Conservation (phyloP, 2,797 vertebrate genomes). For the Hylomyscus alleni region DNA sequence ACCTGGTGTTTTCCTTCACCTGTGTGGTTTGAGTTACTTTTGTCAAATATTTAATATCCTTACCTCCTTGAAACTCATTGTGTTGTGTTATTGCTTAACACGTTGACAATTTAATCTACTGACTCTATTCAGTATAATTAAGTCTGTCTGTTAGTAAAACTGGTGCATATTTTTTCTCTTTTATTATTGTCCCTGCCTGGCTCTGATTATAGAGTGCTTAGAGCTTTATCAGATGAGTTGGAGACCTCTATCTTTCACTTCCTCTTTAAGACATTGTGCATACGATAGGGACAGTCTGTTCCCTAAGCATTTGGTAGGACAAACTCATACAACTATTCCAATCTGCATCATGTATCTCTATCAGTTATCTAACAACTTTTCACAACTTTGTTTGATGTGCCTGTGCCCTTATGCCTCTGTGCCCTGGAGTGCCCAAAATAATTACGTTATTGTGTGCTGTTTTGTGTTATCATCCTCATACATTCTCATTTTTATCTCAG, state of each 20-base stretch:
- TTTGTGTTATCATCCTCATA: not conserved
- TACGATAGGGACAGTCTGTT: not conserved
- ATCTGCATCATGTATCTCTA: too few relatives aligned
- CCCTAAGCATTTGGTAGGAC: not conserved
- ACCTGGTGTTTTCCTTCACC: not conserved
- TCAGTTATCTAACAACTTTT: not conserved
- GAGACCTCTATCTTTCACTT: not conserved
- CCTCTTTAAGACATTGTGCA: not conserved
- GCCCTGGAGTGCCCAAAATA: not conserved
- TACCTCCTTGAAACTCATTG: not conserved
- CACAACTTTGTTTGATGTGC: not conserved
- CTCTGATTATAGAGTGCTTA: conserved; percentile 28
- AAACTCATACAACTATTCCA: not conserved
- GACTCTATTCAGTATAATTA: not conserved
- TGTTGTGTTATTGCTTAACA: not conserved
- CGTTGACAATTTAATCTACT: not conserved
- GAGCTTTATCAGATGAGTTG: not conserved
- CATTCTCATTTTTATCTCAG: not conserved
- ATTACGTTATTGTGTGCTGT: not conserved
- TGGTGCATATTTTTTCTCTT: not conserved
- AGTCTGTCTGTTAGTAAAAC: conserved; percentile 42
- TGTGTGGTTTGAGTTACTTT: conserved; percentile 4
- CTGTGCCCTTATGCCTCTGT: not conserved
- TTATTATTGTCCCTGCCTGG: not conserved
- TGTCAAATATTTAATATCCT: not conserved